Base-by-base conservation (phyloP, 2,113 vertebrate species). In the Mugil cephalus region DNA sequence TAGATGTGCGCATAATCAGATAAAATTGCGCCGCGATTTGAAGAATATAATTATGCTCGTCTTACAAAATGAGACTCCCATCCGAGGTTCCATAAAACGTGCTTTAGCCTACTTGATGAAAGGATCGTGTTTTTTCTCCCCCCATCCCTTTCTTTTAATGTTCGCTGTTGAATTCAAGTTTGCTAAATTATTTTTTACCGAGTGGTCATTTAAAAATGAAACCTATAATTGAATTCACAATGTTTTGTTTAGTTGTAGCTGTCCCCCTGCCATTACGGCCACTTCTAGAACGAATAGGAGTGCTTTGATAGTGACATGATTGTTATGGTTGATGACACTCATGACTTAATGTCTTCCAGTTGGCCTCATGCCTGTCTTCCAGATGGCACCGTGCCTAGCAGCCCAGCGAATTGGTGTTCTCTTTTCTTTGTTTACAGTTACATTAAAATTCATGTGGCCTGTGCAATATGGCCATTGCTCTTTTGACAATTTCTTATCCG, bases 301-400 rank as follows among this genome's bases (percentile, higher is more conserved):
- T 69, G 85, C 80, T 83, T 87, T 91, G 78, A 85, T 87, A 83
- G 83, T 87, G 83, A 92, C 88, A 89, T 90, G 88, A 89, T 90
- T 90, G 91, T 90, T 90, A 88, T 89, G 90, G 86, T 88, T 90
- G 89, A 89, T 88, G 86, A 90, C 87, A 88, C 84, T 89, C 87
- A 87, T 91, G 85, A 88, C 85, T 92, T 89, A 89, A 90, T 92
- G 87, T 88, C 80, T 90, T 90, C 84, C 88, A 89, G 86, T 91
- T 92, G 91, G 91, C 88, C 77, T 89, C 82, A 79, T 89, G 90
- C 87, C 90, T 87, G 87, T 88, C 82, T 87, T 89, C 88, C 91
- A 91, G 91, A 89, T 91, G 91, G 90, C 90, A 82, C 77, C 24
- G 53, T 89, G 90, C 88, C 90, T 89, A 80, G 78, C 83, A 87